These are phyloP conservation scores for Trichogramma dendrolimi DNA, from an alignment of 2,888 invertebrate genomes.

Conservation along the genomic window DNA sequence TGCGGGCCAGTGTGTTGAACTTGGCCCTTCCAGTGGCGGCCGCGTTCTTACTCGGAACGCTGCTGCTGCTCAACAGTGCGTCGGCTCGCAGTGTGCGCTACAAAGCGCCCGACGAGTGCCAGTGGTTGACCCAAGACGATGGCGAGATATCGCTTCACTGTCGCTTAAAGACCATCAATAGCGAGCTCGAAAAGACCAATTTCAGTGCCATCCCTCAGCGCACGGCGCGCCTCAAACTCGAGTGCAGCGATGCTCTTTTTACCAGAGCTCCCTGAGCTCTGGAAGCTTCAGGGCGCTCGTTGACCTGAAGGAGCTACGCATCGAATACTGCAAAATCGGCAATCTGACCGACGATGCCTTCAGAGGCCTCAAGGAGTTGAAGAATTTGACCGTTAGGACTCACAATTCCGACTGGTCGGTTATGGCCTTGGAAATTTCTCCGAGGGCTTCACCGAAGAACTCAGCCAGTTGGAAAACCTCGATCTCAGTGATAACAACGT, in stretches of 20 bases:
- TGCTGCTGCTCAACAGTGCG: slow-evolving; percentile 54
- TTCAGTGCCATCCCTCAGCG: slow-evolving; percentile 79
- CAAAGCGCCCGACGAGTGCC: slow-evolving; percentile 78
- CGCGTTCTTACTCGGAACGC: slow-evolving; percentile 59
- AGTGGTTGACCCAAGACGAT: slow-evolving; percentile 69
- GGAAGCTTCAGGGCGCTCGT: slow-evolving; percentile 73
- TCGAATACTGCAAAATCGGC: slow-evolving; percentile 79
- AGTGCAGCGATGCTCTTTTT: slow-evolving; percentile 79
- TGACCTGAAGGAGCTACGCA: slow-evolving; percentile 71
- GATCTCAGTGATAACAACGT: slow-evolving; percentile 79
- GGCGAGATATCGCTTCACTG: slow-evolving; percentile 70
- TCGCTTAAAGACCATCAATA: slow-evolving; percentile 72
- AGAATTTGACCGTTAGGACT: slow-evolving; percentile 75
- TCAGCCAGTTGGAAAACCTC: slow-evolving; percentile 67
- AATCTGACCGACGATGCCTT: slow-evolving; percentile 80
- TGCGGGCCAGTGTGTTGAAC: slow-evolving; percentile 49
- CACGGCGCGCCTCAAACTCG: slow-evolving; percentile 69
- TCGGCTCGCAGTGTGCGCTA: slow-evolving; percentile 64
- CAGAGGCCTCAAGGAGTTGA: slow-evolving; percentile 70
- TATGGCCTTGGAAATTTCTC: slow-evolving; percentile 72
- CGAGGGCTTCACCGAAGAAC: slow-evolving; percentile 72
- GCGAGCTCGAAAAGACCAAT: slow-evolving; percentile 76
- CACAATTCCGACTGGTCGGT: slow-evolving; percentile 82
- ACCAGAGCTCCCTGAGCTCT: slow-evolving; percentile 73
- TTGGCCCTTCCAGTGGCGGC: slow-evolving; percentile 53